These are phyloP conservation scores for Camelus bactrianus DNA, from an alignment of 2,113 vertebrate species.

Conservation along the genomic window DNA sequence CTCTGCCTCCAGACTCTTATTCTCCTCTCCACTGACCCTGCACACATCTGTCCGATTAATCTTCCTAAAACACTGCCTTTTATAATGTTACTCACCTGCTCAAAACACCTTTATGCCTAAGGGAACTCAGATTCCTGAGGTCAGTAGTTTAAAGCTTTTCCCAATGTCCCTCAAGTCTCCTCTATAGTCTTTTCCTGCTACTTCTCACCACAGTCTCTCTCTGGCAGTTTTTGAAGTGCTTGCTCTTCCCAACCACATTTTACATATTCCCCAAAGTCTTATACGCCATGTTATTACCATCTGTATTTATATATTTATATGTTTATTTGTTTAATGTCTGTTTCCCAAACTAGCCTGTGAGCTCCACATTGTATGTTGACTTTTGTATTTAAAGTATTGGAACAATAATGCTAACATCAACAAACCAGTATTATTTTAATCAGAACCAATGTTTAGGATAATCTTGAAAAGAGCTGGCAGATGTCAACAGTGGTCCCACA, in stretches of 20 bases:
- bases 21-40: not conserved
- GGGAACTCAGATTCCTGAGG: conserved; percentile 38
- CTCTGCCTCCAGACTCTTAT: not conserved
- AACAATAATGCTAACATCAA: conserved; percentile 15
- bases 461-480: conserved; percentile 42
- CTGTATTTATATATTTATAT: conserved; percentile 54
- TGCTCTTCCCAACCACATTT: conserved; percentile 43
- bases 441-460: not conserved
- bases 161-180: conserved; percentile 13
- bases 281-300: not conserved
- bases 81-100: not conserved
- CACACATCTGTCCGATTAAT: not conserved
- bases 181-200: conserved; percentile 27
- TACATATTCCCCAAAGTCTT: conserved; percentile 23
- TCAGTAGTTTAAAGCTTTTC: conserved; percentile 47
- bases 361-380: not conserved
- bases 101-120: conserved; percentile 36
- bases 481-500: not conserved
- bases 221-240: not conserved
- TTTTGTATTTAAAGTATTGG: conserved; percentile 57
- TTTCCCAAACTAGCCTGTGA: conserved; percentile 50
- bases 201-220: conserved; percentile 1
- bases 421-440: conserved; percentile 7
- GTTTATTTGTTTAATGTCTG: conserved; percentile 52
- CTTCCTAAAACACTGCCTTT: conserved; percentile 1